These are phyloP conservation scores for Melitaea athalia DNA, from an alignment of 2,888 invertebrate genomes.

Conservation along the genomic window DNA sequence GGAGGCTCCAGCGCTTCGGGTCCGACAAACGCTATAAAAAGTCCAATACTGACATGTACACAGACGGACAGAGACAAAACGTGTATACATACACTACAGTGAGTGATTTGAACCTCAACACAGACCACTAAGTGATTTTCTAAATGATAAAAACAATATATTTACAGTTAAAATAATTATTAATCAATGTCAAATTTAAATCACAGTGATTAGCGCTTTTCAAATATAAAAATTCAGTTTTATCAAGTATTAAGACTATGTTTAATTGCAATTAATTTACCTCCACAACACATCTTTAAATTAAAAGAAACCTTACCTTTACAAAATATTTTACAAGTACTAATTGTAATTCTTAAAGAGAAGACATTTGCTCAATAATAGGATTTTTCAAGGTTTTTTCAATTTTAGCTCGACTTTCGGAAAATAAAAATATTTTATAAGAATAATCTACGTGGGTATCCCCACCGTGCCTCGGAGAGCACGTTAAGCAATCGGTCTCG, in stretches of 20 bases:
- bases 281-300: not conserved
- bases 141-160: constrained; percentile 8
- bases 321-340: too few relatives aligned
- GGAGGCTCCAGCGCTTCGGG: constrained; percentile 76
- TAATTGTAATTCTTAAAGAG: too few relatives aligned
- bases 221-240: not conserved
- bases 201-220: constrained; percentile 1
- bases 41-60: constrained; percentile 55
- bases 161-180: too few relatives aligned
- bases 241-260: too few relatives aligned
- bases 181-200: not conserved
- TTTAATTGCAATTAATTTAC: too few relatives aligned
- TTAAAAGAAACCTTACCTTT: not conserved
- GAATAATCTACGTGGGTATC: too few relatives aligned
- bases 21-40: constrained; percentile 71
- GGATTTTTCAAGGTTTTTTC: too few relatives aligned
- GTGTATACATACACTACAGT: constrained; percentile 4
- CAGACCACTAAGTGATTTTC: constrained; percentile 17
- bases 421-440: too few relatives aligned
- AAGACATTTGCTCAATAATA: too few relatives aligned
- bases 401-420: too few relatives aligned
- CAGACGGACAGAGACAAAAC: constrained; percentile 37
- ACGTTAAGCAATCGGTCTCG: too few relatives aligned
- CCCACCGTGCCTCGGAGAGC: too few relatives aligned
- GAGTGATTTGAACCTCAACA: not conserved